A percentile compares a stretch with the other conserved stretches of the same genome.
Evolutionary conservation across 2,113 vertebrate species (phyloP).

Genomic region (Brachirus orientalis): DNA sequence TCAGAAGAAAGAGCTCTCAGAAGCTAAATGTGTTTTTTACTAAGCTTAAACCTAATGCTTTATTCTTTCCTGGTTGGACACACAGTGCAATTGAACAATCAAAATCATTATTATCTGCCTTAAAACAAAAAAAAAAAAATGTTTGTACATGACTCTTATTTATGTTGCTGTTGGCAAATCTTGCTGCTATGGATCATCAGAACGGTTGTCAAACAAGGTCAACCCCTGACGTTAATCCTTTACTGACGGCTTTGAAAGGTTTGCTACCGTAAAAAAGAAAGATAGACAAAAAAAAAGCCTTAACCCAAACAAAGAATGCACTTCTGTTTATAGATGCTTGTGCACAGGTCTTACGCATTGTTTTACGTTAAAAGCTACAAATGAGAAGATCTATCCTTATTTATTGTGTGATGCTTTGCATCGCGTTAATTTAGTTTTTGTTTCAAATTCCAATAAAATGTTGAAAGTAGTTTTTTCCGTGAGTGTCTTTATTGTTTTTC

Average conservation of each 20-base stretch:
- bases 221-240: constrained; percentile 18
- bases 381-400: constrained; percentile 69
- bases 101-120: constrained; percentile 28
- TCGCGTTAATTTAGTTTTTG: constrained; percentile 44
- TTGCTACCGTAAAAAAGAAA: neutral
- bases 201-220: constrained; percentile 31
- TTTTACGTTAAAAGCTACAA: constrained; percentile 50
- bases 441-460: constrained; percentile 53
- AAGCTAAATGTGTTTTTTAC: constrained; percentile 16
- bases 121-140: constrained; percentile 6
- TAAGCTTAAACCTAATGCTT: constrained; percentile 31
- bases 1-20: constrained; percentile 27
- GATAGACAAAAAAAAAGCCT: neutral
- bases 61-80: constrained; percentile 35
- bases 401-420: constrained; percentile 67
- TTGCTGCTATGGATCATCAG: constrained; percentile 61
- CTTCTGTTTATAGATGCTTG: constrained; percentile 62
- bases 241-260: constrained; percentile 34
- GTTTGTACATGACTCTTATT: constrained; percentile 20
- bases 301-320: constrained; percentile 53
- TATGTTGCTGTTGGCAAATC: constrained; percentile 34
- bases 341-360: constrained; percentile 33
- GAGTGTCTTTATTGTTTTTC: neutral
- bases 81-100: constrained; percentile 47
- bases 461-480: constrained; percentile 2